A percentile compares a stretch with the other conserved stretches of the same genome.
These are phyloP conservation scores for Apostichopus parvimensis DNA, from an alignment of 35 echinoderm and acorn worm genomes.

Conservation along the genomic window DNA sequence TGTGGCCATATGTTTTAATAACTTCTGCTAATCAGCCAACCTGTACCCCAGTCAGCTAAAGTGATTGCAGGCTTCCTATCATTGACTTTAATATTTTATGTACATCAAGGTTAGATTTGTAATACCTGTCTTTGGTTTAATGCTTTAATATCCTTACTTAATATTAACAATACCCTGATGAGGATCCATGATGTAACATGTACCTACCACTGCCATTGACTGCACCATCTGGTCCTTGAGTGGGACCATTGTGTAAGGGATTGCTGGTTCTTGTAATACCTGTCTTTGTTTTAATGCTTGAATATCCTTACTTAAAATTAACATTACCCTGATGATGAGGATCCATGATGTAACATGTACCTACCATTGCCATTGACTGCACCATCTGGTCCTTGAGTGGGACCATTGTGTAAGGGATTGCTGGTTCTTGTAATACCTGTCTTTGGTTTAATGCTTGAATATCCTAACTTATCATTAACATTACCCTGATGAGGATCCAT, in stretches of 20 bases:
- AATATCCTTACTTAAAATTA: not conserved
- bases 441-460: too few relatives aligned
- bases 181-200: too few relatives aligned
- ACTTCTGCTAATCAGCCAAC: too few relatives aligned
- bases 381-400: conserved; percentile 6
- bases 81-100: too few relatives aligned
- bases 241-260: conserved; percentile 34
- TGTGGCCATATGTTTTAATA: too few relatives aligned
- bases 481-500: not conserved
- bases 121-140: too few relatives aligned
- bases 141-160: too few relatives aligned
- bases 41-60: too few relatives aligned
- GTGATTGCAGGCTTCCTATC: too few relatives aligned
- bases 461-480: not conserved
- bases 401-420: conserved; percentile 41
- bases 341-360: not conserved
- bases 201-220: conserved; percentile 18
- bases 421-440: not conserved
- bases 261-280: not conserved
- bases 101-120: too few relatives aligned
- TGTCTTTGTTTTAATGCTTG: too few relatives aligned
- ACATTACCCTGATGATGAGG: not conserved
- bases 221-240: conserved; percentile 8
- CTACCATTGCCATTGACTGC: not conserved
- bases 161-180: too few relatives aligned